phyloP scores from a whole-genome alignment of 2,888 invertebrate genomes.

The Uloborus plumipes region DNA sequence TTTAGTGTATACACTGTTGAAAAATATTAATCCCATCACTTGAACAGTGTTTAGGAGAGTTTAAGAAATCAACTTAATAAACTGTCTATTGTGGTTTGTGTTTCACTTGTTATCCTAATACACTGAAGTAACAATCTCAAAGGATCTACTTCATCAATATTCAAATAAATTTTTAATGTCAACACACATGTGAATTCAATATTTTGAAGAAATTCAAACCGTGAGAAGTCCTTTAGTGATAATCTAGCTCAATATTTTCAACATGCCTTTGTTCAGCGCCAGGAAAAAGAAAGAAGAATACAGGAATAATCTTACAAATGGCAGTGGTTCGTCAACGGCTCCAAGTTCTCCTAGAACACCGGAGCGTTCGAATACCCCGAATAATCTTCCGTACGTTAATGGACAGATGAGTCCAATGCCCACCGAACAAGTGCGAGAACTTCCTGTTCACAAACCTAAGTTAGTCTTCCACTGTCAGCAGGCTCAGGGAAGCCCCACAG shows the following conservation, averaged over 20 bases:
- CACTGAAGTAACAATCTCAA: too few species aligned
- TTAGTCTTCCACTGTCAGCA: conserved; percentile 96
- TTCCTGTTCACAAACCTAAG: conserved; percentile 76
- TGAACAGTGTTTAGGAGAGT: too few species aligned
- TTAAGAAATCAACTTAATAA: too few species aligned
- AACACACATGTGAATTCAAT: too few species aligned
- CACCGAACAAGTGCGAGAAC: conserved; percentile 66
- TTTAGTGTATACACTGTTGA: too few species aligned
- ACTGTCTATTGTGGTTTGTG: too few species aligned
- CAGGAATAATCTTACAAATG: conserved; percentile 41
- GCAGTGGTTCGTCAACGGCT: conserved; percentile 11
- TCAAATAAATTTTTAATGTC: too few species aligned
- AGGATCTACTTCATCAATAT: too few species aligned
- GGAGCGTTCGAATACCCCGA: conserved; percentile 42
- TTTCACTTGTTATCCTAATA: too few species aligned
- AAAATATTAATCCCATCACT: too few species aligned
- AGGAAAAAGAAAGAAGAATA: conserved; percentile 66
- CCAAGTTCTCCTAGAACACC: conserved; percentile 42
- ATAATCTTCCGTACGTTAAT: conserved; percentile 36
- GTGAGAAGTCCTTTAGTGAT: too few species aligned
- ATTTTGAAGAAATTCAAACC: too few species aligned
- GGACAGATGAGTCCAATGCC: conserved; percentile 44
- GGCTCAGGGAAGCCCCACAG: conserved; percentile 97
- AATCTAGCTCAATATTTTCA: not conserved
- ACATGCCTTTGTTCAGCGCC: conserved; percentile 67